phyloP scores from a whole-genome alignment of 2,113 vertebrate genomes.

The Lamprologus lemairii region DNA sequence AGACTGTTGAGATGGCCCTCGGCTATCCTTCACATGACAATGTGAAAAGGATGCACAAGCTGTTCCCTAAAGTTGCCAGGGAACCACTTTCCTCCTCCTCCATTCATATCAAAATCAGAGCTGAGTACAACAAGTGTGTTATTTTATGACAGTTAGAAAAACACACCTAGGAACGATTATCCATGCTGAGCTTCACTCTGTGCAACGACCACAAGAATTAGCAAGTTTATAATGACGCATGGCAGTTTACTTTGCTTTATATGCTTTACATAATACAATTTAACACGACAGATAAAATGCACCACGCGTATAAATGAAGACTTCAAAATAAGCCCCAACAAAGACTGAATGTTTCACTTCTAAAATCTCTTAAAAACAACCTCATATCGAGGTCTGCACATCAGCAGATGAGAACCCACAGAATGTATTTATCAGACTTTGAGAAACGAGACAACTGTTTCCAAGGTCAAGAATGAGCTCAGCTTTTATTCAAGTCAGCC shows the following conservation, averaged over 20 bases:
- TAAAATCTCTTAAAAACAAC: neutral
- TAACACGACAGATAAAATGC: neutral
- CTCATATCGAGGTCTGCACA: neutral
- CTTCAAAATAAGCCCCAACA: neutral
- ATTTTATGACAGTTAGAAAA: slow-evolving; percentile 3
- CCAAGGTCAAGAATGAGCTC: neutral
- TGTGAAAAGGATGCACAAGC: slow-evolving; percentile 54
- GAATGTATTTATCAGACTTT: neutral
- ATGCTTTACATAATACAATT: neutral
- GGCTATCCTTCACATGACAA: slow-evolving; percentile 49
- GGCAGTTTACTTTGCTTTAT: neutral
- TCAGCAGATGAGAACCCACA: neutral
- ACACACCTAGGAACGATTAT: neutral
- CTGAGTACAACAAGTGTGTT: neutral
- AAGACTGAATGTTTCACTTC: neutral
- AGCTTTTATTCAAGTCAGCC: neutral
- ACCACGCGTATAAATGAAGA: neutral
- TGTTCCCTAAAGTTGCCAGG: slow-evolving; percentile 46
- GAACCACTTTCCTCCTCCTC: slow-evolving; percentile 10
- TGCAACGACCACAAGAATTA: neutral
- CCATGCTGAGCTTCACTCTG: neutral
- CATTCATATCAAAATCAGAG: slow-evolving; percentile 5
- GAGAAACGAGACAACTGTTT: neutral
- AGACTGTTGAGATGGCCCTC: slow-evolving; percentile 37
- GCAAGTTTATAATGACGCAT: neutral